phyloP scores from a whole-genome alignment of 2,113 vertebrate species.

The Empidonax alnorum region DNA sequence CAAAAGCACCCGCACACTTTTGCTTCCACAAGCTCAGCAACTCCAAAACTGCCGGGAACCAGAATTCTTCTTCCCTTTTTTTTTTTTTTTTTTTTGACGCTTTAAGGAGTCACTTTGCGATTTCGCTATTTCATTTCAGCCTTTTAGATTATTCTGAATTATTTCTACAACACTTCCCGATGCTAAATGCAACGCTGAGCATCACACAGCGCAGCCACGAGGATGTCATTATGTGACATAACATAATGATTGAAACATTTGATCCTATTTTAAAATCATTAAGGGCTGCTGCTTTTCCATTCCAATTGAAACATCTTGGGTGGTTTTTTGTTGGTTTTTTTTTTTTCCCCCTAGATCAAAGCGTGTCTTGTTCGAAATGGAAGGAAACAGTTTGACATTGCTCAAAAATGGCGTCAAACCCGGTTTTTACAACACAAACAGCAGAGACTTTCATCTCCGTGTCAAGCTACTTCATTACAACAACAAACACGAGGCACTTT shows the following conservation, averaged over 20 bases:
- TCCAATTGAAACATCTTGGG: constrained; percentile 22
- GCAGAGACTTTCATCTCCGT: constrained; percentile 36
- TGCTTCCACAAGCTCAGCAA: not conserved
- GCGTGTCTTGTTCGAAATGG: constrained; percentile 6
- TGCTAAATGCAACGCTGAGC: constrained; percentile 19
- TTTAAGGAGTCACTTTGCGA: not conserved
- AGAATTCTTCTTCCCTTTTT: not conserved
- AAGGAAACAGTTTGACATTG: constrained; percentile 51
- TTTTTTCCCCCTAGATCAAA: constrained; percentile 32
- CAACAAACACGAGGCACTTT: constrained; percentile 46
- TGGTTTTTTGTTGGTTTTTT: no score
- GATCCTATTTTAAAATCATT: constrained; percentile 51
- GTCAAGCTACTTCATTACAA: constrained; percentile 59
- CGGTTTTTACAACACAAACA: constrained; percentile 44
- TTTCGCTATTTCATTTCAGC: not conserved
- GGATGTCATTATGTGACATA: constrained; percentile 41
- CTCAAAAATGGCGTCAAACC: constrained; percentile 45
- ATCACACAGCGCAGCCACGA: not conserved
- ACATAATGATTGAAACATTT: constrained; percentile 48
- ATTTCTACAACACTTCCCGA: constrained; percentile 47
- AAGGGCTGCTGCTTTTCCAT: constrained; percentile 31
- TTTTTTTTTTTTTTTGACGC: not conserved
- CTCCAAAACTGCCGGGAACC: not conserved
- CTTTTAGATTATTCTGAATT: constrained; percentile 17
- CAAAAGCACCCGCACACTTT: not conserved